Evolutionary conservation across 2,888 invertebrate genomes (phyloP).

Genomic region (Amblyjoppa fuscipennis): DNA sequence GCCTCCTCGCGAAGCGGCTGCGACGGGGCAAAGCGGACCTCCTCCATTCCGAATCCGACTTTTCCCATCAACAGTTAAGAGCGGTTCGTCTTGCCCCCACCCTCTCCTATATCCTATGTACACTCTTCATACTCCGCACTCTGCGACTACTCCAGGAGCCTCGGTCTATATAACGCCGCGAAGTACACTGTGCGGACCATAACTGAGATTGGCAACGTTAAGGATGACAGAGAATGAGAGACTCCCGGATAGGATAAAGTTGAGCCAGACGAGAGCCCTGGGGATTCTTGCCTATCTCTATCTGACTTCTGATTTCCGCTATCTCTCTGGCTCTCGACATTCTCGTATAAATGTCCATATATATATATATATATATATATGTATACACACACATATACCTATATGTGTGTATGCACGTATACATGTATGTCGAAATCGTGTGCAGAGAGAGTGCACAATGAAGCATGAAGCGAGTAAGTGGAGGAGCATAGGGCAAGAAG

Average conservation of each 20-base stretch:
- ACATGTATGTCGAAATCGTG: not conserved
- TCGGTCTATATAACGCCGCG: no score
- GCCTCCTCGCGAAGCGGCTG: slow-evolving; percentile 1
- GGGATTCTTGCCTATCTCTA: slow-evolving; percentile 22
- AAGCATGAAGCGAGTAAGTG: slow-evolving; percentile 32
- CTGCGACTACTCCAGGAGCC: no score
- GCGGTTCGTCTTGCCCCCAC: not conserved
- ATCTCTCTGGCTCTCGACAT: not conserved
- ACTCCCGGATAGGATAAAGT: slow-evolving; percentile 45
- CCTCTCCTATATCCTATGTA: not conserved
- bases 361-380: not conserved
- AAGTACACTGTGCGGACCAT: slow-evolving; percentile 11
- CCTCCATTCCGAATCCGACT: no score
- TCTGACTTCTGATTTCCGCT: not conserved
- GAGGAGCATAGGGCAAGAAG: slow-evolving; percentile 70
- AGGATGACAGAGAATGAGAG: slow-evolving; percentile 60
- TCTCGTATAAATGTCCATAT: not conserved
- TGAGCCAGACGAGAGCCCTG: slow-evolving; percentile 13
- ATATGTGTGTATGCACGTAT: not conserved
- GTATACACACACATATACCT: not conserved
- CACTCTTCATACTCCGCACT: not conserved
- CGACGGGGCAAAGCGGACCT: no score
- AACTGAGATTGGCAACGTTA: slow-evolving; percentile 56
- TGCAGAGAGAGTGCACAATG: slow-evolving; percentile 39
- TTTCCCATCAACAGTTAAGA: no score